A percentile compares a stretch with the other conserved stretches of the same genome.
phyloP scores from a whole-genome alignment of 1,140 invertebrate genomes.

The Heliconius nattereri region DNA sequence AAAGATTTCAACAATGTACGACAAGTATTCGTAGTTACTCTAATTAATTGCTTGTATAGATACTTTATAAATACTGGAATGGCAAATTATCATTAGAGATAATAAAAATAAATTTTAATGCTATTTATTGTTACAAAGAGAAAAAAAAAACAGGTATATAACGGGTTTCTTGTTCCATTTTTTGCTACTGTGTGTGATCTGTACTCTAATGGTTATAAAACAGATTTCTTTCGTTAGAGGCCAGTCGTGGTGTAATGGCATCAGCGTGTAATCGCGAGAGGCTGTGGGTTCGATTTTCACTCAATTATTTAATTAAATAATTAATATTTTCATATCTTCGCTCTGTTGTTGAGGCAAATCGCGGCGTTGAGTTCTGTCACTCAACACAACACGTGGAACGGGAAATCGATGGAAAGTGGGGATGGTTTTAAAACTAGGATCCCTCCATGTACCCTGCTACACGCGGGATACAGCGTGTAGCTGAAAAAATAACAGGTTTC shows the following conservation, averaged over 20 bases:
- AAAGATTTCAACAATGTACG: neutral
- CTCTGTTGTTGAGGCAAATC: too few relatives aligned
- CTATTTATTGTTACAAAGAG: neutral
- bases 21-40: neutral
- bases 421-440: too few relatives aligned
- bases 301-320: too few relatives aligned
- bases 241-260: too few relatives aligned
- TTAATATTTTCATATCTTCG: too few relatives aligned
- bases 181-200: conserved; percentile 20
- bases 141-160: conserved; percentile 13
- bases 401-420: too few relatives aligned
- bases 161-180: conserved; percentile 13
- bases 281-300: too few relatives aligned
- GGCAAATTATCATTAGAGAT: neutral
- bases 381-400: too few relatives aligned
- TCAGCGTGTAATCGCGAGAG: too few relatives aligned
- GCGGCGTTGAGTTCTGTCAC: too few relatives aligned
- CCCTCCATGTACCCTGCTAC: too few relatives aligned
- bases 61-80: conserved; percentile 21
- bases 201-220: conserved; percentile 24
- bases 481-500: conserved; percentile 6
- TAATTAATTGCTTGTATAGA: conserved; percentile 31
- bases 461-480: too few relatives aligned
- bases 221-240: conserved; percentile 24
- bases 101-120: conserved; percentile 15